These are phyloP conservation scores for Bostrychus sinensis DNA, from an alignment of 2,113 vertebrate genomes.

Conservation along the genomic window DNA sequence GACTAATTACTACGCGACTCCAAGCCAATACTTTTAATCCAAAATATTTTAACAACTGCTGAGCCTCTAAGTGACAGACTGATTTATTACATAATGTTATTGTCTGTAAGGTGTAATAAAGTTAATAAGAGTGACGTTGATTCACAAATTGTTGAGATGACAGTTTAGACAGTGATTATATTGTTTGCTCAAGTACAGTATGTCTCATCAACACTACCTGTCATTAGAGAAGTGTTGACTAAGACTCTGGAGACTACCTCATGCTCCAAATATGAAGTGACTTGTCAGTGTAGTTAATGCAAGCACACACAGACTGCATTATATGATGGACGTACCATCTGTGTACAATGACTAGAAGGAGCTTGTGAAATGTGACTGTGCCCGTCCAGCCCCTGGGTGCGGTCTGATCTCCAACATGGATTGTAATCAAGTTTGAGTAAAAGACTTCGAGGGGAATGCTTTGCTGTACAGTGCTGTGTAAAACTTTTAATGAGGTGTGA, in stretches of 20 bases:
- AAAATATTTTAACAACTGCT: slow-evolving; percentile 4
- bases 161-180: slow-evolving; percentile 2
- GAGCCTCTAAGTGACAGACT: background rate
- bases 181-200: background rate
- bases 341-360: slow-evolving; percentile 19
- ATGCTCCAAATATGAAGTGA: background rate
- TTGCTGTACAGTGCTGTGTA: too few species aligned
- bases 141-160: background rate
- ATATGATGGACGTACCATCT: slow-evolving; percentile 28
- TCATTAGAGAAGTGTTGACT: slow-evolving; percentile 34
- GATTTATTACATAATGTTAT: background rate
- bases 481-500: too few species aligned
- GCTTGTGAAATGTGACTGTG: slow-evolving; percentile 50
- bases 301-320: slow-evolving; percentile 11
- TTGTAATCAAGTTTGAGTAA: too few species aligned
- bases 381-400: slow-evolving; percentile 18
- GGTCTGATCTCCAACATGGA: slow-evolving; percentile 16
- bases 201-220: slow-evolving; percentile 4
- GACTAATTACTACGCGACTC: slow-evolving; percentile 33
- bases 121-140: background rate
- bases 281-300: background rate
- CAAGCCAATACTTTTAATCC: slow-evolving; percentile 10
- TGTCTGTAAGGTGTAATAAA: background rate
- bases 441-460: too few species aligned
- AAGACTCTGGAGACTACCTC: slow-evolving; percentile 19